Evolutionary conservation across 2,888 invertebrate genomes (phyloP), one percentile per base, ranked within the genome.

Genomic region (Willowsia nigromaculata): DNA sequence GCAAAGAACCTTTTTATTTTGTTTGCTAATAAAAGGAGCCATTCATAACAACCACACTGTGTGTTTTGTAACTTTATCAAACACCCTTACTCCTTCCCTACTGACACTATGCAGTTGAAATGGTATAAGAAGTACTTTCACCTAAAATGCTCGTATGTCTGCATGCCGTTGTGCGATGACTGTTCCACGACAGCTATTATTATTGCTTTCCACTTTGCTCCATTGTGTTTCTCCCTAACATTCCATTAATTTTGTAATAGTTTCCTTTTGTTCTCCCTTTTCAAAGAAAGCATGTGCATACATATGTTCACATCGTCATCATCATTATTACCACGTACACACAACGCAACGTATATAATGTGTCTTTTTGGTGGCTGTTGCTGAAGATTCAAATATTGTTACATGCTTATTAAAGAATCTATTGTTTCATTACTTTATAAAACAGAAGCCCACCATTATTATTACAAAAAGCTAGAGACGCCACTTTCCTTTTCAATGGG

Each of bases 181-280:
- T 50, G 22, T 13, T 25, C 81, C 43, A 83, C 68, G 30, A 11
- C 65, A 68, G 18, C 68, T 68, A 83, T 53, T 68, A 83, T 53
- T 85, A 59, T 85, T 71, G 74, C 74, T 25, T 71, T 74, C 56
- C 84, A 81, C 81, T 81, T 62, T 68, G 0, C n/a, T 43, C 71
- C 56, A 56, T 85, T 74, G 59, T 74, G 40, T 56, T 74, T 56
- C 40, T 15, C 47, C 47, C 56, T 37, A 74, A 30, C 40, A 74
- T 74, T 74, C 71, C 84, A 85, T 85, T 84, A 74, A 74, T 85
- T 85, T 53, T 85, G 74, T 56, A 85, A 71, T 74, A 71, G 84
- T 56, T 56, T 71, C 71, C 84, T 74, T 74, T 85, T 85, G 74
- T 85, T 85, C 84, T 74, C 59, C 40, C 56, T 47, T 85, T 25